Evolutionary conservation across 2,113 vertebrate species (phyloP).

Genomic region (Myodes glareolus): DNA sequence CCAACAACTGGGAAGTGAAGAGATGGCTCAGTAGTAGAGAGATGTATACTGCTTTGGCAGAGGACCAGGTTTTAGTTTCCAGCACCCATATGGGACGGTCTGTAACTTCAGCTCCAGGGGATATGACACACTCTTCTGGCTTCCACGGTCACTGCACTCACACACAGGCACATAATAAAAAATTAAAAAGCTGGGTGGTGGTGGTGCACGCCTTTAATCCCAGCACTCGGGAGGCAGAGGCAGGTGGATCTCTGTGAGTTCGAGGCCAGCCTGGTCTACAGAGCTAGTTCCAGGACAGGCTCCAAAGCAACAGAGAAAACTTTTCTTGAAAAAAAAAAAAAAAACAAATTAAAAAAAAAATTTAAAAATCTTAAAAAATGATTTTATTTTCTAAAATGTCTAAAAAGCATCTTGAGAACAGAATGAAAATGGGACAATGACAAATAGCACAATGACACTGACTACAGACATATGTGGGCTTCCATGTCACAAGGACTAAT

Average conservation of each 20-base stretch:
- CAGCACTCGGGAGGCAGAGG: no score
- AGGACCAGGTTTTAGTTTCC: not conserved
- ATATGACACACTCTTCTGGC: not conserved
- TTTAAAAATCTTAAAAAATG: not conserved
- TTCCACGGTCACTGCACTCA: not conserved
- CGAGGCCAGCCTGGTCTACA: no score
- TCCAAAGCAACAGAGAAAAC: no score
- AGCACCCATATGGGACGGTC: not conserved
- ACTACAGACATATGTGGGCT: not conserved
- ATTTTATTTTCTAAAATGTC: not conserved
- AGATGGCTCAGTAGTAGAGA: not conserved
- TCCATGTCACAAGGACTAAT: not conserved
- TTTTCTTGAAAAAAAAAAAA: no score
- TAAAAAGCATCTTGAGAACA: slow-evolving; percentile 12
- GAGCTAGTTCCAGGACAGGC: no score
- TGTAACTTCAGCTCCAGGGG: not conserved
- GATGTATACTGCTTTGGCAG: not conserved
- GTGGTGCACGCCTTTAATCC: no score
- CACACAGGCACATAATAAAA: not conserved
- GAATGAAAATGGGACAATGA: not conserved
- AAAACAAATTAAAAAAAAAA: no score
- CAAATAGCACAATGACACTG: not conserved
- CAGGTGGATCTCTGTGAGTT: no score
- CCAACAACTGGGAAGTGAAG: not conserved
- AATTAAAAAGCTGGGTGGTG: no score